phyloP scores from a whole-genome alignment of 2,113 vertebrate genomes.

The Gadus chalcogrammus region DNA sequence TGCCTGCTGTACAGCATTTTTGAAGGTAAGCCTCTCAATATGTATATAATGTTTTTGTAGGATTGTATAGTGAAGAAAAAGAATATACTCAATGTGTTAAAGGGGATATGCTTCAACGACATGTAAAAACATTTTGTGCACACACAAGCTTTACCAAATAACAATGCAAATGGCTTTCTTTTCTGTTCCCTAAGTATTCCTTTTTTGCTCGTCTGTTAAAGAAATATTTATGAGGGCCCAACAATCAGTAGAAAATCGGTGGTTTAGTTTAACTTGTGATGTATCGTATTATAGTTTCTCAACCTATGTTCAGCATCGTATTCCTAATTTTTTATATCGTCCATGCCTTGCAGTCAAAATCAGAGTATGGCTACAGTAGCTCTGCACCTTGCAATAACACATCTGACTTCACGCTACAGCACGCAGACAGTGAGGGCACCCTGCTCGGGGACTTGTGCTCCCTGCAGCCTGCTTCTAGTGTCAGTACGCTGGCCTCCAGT shows the following conservation, averaged over 20 bases:
- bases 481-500: slow-evolving; percentile 56
- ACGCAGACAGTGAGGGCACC: slow-evolving; percentile 78
- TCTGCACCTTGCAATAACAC: slow-evolving; percentile 56
- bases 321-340: slow-evolving; percentile 32
- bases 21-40: slow-evolving; percentile 69
- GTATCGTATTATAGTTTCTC: slow-evolving; percentile 36
- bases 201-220: not conserved
- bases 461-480: slow-evolving; percentile 59
- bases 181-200: no score
- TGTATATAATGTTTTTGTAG: no score
- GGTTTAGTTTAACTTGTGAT: slow-evolving; percentile 7
- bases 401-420: slow-evolving; percentile 78
- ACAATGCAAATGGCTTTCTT: no score
- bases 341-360: slow-evolving; percentile 33
- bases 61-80: no score
- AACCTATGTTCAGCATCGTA: slow-evolving; percentile 40
- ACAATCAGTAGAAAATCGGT: not conserved
- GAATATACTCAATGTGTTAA: no score
- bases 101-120: slow-evolving; percentile 3
- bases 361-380: slow-evolving; percentile 39
- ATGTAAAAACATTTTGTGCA: no score
- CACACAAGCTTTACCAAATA: slow-evolving; percentile 19
- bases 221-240: not conserved
- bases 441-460: slow-evolving; percentile 74
- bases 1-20: slow-evolving; percentile 53